Evolutionary conservation across 1,140 invertebrate genomes (phyloP).

Genomic region (Euborellia annulipes): DNA sequence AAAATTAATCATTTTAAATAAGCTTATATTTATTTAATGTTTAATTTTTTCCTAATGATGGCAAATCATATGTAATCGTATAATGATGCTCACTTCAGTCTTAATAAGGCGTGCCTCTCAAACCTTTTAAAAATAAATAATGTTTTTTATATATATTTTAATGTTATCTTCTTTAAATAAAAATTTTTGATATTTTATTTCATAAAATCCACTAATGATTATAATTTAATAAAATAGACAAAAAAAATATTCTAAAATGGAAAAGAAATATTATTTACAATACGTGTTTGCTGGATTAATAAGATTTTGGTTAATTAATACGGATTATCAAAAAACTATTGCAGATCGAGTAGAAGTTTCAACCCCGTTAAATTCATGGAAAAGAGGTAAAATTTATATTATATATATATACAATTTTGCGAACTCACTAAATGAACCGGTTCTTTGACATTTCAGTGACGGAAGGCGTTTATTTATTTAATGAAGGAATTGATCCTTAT

Average conservation of each 20-base stretch:
- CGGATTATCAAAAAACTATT: constrained; percentile 50
- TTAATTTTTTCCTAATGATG: no score
- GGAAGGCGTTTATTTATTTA: constrained; percentile 70
- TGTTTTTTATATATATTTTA: no score
- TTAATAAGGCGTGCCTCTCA: no score
- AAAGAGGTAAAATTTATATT: constrained; percentile 47
- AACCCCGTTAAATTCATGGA: constrained; percentile 84
- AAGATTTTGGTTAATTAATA: constrained; percentile 51
- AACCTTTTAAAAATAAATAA: no score
- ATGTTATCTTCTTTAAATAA: no score
- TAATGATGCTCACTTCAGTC: no score
- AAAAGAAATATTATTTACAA: constrained; percentile 24
- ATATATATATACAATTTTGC: constrained; percentile 2
- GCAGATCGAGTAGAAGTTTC: constrained; percentile 73
- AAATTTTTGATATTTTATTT: no score
- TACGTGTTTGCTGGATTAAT: constrained; percentile 38
- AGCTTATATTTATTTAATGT: no score
- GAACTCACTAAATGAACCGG: constrained; percentile 5
- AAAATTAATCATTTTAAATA: no score
- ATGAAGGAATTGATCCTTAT: constrained; percentile 73
- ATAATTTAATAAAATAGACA: no score
- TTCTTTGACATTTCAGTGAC: constrained; percentile 42
- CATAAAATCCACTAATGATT: no score
- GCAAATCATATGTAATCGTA: no score
- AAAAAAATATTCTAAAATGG: neutral